Conservation (phyloP, 1,140 invertebrate genomes). For the Melipona quadrifasciata region DNA sequence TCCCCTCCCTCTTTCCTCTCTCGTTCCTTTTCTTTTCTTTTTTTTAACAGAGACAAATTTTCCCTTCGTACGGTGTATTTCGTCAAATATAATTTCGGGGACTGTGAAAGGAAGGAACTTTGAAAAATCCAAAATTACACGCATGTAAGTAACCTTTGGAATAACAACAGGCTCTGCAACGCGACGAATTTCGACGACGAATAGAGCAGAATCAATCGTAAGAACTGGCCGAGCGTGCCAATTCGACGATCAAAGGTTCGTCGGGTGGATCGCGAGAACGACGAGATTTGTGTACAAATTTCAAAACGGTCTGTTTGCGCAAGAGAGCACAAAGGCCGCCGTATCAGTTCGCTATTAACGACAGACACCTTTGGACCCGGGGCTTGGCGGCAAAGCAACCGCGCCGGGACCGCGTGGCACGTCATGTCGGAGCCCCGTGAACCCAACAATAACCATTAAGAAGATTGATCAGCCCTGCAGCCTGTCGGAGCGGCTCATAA, state of each 20-base stretch:
- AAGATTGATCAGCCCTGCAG: slow-evolving; percentile 51
- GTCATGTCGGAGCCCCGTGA: slow-evolving; percentile 37
- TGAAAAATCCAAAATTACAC: too few species aligned
- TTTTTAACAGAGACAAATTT: too few species aligned
- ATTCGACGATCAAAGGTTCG: slow-evolving; percentile 18
- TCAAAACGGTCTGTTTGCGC: slow-evolving; percentile 33
- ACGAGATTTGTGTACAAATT: slow-evolving; percentile 32
- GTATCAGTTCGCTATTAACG: slow-evolving; percentile 52
- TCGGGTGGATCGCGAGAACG: neutral
- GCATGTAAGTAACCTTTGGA: too few species aligned
- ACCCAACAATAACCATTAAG: slow-evolving; percentile 55
- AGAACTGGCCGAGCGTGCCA: neutral
- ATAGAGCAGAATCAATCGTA: neutral
- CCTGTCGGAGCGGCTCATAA: slow-evolving; percentile 23
- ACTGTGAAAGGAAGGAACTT: too few species aligned
- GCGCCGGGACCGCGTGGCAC: slow-evolving; percentile 39
- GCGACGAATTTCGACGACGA: too few species aligned
- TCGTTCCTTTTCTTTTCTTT: neutral
- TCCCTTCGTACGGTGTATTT: too few species aligned
- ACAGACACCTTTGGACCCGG: slow-evolving; percentile 38
- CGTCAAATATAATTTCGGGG: too few species aligned
- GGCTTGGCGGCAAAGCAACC: slow-evolving; percentile 33
- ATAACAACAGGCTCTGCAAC: too few species aligned
- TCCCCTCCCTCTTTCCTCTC: too few species aligned
- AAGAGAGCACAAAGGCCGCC: neutral